phyloP scores from a whole-genome alignment of 2,888 invertebrate species.

The Bugula neritina region DNA sequence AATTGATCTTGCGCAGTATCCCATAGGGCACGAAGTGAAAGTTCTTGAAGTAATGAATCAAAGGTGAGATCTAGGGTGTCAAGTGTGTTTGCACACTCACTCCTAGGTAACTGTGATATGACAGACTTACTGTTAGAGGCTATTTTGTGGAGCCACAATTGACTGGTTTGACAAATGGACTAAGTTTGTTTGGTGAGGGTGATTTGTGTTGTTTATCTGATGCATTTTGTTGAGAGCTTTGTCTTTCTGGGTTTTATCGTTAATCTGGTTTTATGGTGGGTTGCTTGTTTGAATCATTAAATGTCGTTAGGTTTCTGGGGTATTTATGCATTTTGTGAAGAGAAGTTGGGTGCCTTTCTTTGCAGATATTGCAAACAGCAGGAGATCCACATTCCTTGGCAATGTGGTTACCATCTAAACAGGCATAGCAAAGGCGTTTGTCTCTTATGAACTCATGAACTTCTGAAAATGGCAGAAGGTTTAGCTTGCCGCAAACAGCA shows the following conservation, averaged over 20 bases:
- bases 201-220: too few species aligned
- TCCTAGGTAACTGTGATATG: conserved; percentile 5
- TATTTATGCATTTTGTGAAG: too few species aligned
- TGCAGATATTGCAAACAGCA: too few species aligned
- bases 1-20: conserved; percentile 31
- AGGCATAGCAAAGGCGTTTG: neutral
- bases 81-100: conserved; percentile 17
- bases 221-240: too few species aligned
- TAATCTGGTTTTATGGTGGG: too few species aligned
- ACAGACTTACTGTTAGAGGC: neutral
- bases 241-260: too few species aligned
- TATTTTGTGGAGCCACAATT: neutral
- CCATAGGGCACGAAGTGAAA: conserved; percentile 34
- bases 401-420: neutral
- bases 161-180: neutral
- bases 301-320: too few species aligned
- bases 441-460: neutral
- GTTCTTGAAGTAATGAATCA: conserved; percentile 30
- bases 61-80: conserved; percentile 19
- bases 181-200: conserved; percentile 12
- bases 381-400: neutral
- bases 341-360: too few species aligned
- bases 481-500: neutral
- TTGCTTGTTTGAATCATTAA: too few species aligned
- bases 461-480: neutral